Evolutionary conservation across 2,888 invertebrate species (phyloP), one percentile per base, ranked within the genome.

Genomic region (Eutolmus rufibarbis): DNA sequence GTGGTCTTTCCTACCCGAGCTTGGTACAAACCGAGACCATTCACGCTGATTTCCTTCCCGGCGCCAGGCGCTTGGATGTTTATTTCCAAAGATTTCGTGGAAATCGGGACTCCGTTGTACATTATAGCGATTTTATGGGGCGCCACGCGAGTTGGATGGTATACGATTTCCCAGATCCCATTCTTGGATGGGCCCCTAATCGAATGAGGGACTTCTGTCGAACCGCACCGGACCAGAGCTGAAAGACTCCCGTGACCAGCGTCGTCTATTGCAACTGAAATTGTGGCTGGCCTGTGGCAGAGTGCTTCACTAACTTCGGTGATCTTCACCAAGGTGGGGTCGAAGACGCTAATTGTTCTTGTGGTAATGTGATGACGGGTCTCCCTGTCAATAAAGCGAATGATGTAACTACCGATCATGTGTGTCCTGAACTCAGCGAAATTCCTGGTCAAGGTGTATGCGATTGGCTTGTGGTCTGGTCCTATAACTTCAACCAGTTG

Each of bases 231-330:
- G 31, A 98, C 97, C 76, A 95, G 94, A 0, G 97, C 97, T 0
- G 96, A 95, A 8, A 98, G 93, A 23, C 96, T 96, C 4, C 98
- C 97, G 86, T 96, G 95, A 1, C 98, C 98, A 2, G 97, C 98
- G 90, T 95, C 95, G 37, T 95, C 94, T 2, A 96, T 95, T 89
- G 96, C 95, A 78, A 97, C 97, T 94, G 92, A 95, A 88, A 97
- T 95, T 88, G 96, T 95, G 19, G 96, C 96, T 1, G 97, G 97
- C 87, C 96, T 94, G 92, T 97, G 97, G 87, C 96, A 96, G 66
- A 96, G 94, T 0, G 96, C 95, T 90, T 97, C 97, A 0, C 95
- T 95, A 82, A 96, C 95, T 87, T 96, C 96, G 87, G 95, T 93
- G 74, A 96, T 94, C 90, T 95, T 95, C 8, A 96, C 96, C 86